Evolutionary conservation across 1,140 invertebrate species (phyloP).

Genomic region (Heterodera carotae): DNA sequence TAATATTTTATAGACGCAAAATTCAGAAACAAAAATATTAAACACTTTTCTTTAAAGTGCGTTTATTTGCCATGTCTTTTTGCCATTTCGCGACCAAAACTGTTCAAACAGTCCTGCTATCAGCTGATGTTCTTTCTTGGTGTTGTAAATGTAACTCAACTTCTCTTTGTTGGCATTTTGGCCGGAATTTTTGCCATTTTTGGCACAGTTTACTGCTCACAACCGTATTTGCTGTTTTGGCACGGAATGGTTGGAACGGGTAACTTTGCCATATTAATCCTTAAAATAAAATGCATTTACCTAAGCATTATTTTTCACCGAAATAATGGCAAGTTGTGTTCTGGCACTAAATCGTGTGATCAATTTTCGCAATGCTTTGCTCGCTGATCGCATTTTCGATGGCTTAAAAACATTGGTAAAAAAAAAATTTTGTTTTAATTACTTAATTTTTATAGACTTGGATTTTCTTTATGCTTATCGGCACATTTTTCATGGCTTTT

Average conservation of each 20-base stretch:
- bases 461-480: not conserved
- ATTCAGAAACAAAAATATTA: not conserved
- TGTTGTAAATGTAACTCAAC: not conserved
- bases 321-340: not conserved
- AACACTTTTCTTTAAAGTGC: not conserved
- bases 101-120: not conserved
- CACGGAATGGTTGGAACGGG: not conserved
- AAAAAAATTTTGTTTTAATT: not conserved
- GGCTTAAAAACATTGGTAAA: not conserved
- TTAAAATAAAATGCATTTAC: not conserved
- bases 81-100: not conserved
- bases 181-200: constrained; percentile 1
- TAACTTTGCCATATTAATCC: not conserved
- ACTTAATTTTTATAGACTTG: not conserved
- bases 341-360: not conserved
- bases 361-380: not conserved
- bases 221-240: constrained; percentile 19
- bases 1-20: not conserved
- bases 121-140: constrained; percentile 30
- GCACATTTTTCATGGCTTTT: not conserved
- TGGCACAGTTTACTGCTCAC: constrained; percentile 18
- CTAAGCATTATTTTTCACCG: not conserved
- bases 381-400: not conserved
- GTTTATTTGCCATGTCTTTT: constrained; percentile 1
- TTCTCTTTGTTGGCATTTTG: not conserved